Conservation (phyloP, 2,113 vertebrate species). For the Chroicocephalus ridibundus region DNA sequence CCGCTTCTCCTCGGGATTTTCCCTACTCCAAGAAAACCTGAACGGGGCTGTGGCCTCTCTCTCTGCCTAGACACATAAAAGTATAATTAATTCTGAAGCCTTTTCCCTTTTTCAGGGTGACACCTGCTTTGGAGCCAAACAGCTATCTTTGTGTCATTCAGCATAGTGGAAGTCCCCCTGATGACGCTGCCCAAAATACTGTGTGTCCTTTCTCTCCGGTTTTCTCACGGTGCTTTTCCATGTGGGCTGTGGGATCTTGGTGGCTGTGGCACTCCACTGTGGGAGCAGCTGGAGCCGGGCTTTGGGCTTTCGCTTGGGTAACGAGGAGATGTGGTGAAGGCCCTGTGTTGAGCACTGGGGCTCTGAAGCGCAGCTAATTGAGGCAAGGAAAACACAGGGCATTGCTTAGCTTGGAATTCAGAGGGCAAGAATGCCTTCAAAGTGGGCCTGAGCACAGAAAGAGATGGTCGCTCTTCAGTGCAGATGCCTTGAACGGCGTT, state of each 20-base stretch:
- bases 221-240: not conserved
- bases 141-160: not conserved
- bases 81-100: not conserved
- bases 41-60: not conserved
- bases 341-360: not conserved
- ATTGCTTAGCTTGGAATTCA: not conserved
- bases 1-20: accelerated
- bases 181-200: not conserved
- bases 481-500: not conserved
- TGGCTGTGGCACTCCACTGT: not conserved
- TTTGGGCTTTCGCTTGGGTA: not conserved
- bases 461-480: not conserved
- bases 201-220: accelerated
- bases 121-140: not conserved
- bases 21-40: not conserved
- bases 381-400: not conserved
- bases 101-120: not conserved
- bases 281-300: not conserved
- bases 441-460: not conserved
- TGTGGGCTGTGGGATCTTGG: not conserved
- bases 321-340: not conserved
- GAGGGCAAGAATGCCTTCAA: not conserved
- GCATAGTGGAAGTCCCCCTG: not conserved
- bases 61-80: not conserved
- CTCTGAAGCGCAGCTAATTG: not conserved